Conservation (phyloP, 2,113 vertebrate genomes). For the Mellivora capensis region DNA sequence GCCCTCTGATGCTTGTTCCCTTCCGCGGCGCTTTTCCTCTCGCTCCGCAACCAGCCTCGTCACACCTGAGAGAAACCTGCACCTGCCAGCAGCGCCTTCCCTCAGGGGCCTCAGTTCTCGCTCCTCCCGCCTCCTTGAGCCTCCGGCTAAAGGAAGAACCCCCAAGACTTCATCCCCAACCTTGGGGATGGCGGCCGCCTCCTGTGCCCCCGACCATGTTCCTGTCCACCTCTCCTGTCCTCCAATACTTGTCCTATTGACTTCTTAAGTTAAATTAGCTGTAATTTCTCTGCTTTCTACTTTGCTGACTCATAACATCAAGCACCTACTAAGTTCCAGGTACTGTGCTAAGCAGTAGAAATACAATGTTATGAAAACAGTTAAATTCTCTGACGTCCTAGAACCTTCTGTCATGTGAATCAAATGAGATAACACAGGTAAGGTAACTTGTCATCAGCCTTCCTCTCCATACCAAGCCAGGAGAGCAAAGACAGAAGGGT, state of each 20-base stretch:
- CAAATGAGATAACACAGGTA: background rate
- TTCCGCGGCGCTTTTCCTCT: background rate
- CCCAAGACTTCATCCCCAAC: background rate
- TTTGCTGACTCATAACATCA: background rate
- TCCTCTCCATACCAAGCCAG: background rate
- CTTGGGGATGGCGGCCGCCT: background rate
- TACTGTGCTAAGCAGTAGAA: background rate
- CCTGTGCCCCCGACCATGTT: background rate
- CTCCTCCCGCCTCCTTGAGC: background rate
- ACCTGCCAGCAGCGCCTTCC: accelerated
- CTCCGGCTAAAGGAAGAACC: background rate
- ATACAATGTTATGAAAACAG: background rate
- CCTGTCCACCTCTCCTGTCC: background rate
- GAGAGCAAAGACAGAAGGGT: background rate
- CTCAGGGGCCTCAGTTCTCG: background rate
- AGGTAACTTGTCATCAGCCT: background rate
- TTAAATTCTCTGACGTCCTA: background rate
- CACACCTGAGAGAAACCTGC: background rate
- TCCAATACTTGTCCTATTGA: background rate
- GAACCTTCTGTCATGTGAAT: background rate
- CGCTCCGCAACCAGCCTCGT: background rate
- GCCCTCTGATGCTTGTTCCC: background rate
- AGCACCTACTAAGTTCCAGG: background rate
- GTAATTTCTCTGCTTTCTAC: background rate
- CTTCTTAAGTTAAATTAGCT: background rate